Base-by-base conservation (phyloP, 2,797 vertebrate genomes). In the Oreonectes daqikongensis region DNA sequence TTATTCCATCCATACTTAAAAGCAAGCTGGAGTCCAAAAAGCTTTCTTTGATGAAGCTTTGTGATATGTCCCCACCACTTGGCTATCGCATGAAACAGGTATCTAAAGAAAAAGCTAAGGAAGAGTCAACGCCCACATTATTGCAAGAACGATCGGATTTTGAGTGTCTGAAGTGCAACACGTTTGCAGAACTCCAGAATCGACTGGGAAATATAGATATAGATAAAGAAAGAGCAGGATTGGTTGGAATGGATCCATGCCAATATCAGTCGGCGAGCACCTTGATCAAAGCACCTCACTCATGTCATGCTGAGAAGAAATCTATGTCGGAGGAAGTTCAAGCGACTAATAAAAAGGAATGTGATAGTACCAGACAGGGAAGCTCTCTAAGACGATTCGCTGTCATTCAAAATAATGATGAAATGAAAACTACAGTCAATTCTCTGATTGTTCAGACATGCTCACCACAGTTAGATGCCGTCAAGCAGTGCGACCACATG, bases 131-230 rank as follows among this genome's bases (percentile, higher is more conserved):
- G 26, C 20, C 84, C 75, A 75, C 84, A 77, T 20, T 84, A 81
- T 26, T 78, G 1, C 2, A 84, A 87, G 85, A 88, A 79, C 84
- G 91, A 0, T 88, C 94, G 0, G 96, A 94, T 79, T 93, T 94
- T 87, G 96, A 99, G 86, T 96, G 95, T 85, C 87, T 99, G 50
- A 98, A 99, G 87, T 99, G 98, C 82, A 97, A 97, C 86, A 99
- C 98, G 0, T 99, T 99, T 84, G 97, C 98, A 0, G 97, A 99
- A 87, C 94, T 99, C 69, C 98, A 99, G 77, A 95, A 99, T 86
- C 91, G 98, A 61, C 84, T 99, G 80, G 98, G 95, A 70, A 97
- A 96, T 82, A 99, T 99, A 0, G 96, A 99, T 17, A 17, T 59
- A 59, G 55, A 59, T 28, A 59, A 59, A 59, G 55, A 59, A 0